A percentile compares a stretch with the other conserved stretches of the same genome.
These are phyloP conservation scores for Rhopalosiphum nymphaeae DNA, from an alignment of 2,888 invertebrate genomes.

Conservation along the genomic window DNA sequence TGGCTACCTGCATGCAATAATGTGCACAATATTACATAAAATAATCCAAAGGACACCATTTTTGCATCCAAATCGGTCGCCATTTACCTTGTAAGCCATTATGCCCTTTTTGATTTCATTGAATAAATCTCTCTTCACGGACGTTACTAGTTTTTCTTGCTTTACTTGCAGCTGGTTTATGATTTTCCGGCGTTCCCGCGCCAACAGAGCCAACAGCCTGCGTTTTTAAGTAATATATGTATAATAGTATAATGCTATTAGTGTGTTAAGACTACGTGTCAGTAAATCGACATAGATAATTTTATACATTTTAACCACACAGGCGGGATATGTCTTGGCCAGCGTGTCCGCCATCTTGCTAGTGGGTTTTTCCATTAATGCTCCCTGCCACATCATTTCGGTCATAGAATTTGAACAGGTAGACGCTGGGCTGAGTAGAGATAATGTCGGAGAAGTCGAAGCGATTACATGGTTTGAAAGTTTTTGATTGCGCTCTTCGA, in stretches of 20 bases:
- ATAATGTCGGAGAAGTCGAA: slow-evolving; percentile 14
- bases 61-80: background rate
- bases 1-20: background rate
- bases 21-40: background rate
- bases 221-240: no score
- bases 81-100: slow-evolving; percentile 24
- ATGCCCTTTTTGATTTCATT: slow-evolving; percentile 37
- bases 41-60: background rate
- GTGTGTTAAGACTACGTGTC: background rate
- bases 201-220: slow-evolving; percentile 49
- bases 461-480: background rate
- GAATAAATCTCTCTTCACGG: slow-evolving; percentile 39
- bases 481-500: slow-evolving; percentile 17
- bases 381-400: slow-evolving; percentile 54
- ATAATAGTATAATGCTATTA: background rate
- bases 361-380: slow-evolving; percentile 40
- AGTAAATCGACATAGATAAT: background rate
- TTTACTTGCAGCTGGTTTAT: slow-evolving; percentile 20
- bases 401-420: slow-evolving; percentile 30
- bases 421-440: background rate
- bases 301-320: slow-evolving; percentile 43
- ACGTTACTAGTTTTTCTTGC: slow-evolving; percentile 34
- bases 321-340: slow-evolving; percentile 27
- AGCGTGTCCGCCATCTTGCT: slow-evolving; percentile 22
- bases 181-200: slow-evolving; percentile 56